Base-by-base conservation (phyloP, 1,140 invertebrate genomes). In the Drosophila ironensis region DNA sequence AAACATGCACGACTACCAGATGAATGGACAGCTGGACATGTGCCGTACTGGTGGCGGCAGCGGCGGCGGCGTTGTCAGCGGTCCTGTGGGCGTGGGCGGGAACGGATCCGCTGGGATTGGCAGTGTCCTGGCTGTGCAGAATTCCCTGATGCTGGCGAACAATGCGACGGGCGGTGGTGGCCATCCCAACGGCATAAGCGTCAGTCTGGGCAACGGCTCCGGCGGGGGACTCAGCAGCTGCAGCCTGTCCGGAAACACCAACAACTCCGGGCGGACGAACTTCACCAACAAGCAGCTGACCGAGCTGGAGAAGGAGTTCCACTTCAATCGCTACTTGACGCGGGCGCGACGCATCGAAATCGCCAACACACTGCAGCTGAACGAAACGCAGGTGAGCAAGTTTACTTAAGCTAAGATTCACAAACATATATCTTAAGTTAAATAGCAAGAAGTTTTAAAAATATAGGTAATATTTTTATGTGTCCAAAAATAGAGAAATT, bases 231-330 rank as follows among this genome's bases (percentile, higher is more conserved):
- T 88, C 5, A 64, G 60, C 82, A 84, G 63, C 60, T 89, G 87
- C 57, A 74, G 68, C 35, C 50, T 89, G 6, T 48, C 76, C 22
- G 67, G 72, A 27, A 63, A 19, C 60, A 89, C 95, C 48, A 96
- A 96, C 90, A 95, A 95, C 89, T 95, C 96, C 3, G 97, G 97
- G 16, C 92, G 98, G 20, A 99, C 98, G 2, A 99, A 99, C 91
- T 99, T 99, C 91, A 99, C 97, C 45, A 99, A 98, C 89, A 99
- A 99, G 91, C 98, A 99, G 90, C 93, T 99, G 41, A 99, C 98
- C 1, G 98, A 99, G 91, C 92, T 99, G 68, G 98, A 99, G 90
- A 99, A 99, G 90, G 98, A 99, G 91, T 99, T 99, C 91, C 98
- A 99, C 91, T 99, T 98, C 91, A 99, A 99, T 92, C 99, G 99